Evolutionary conservation across 2,888 invertebrate species (phyloP).

Genomic region (Urechis unicinctus): DNA sequence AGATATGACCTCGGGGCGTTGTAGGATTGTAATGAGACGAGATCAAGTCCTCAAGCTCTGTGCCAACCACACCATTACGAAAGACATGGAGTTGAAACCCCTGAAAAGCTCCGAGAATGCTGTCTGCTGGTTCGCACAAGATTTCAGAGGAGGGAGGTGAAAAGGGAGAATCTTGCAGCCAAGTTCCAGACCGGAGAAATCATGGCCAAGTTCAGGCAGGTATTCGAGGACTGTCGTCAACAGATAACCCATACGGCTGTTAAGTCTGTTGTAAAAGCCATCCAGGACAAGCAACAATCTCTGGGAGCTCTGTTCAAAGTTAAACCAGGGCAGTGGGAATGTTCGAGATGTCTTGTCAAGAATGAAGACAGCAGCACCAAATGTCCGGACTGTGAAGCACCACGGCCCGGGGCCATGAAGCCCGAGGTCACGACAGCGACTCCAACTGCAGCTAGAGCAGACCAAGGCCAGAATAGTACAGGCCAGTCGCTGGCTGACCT

Average conservation of each 20-base stretch:
- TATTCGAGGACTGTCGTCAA: conserved; percentile 57
- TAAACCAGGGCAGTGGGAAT: conserved; percentile 55
- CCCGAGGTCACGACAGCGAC: too few relatives aligned
- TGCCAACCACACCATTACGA: conserved; percentile 77
- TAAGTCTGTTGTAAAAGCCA: too few relatives aligned
- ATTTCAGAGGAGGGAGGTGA: conserved; percentile 70
- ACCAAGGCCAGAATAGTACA: neutral
- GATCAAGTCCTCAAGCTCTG: conserved; percentile 86
- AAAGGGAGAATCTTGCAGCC: conserved; percentile 71
- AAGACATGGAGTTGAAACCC: conserved; percentile 68
- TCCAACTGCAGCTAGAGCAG: neutral
- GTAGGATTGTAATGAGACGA: conserved; percentile 80
- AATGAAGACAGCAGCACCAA: too few relatives aligned
- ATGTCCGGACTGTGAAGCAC: too few relatives aligned
- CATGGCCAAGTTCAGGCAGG: conserved; percentile 64
- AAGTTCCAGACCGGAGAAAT: conserved; percentile 74
- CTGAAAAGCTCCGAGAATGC: conserved; percentile 60
- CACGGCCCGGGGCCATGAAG: too few relatives aligned
- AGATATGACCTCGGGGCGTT: conserved; percentile 50
- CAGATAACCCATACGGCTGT: neutral
- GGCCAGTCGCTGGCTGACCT: conserved; percentile 41
- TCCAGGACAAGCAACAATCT: too few relatives aligned
- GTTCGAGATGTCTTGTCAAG: conserved; percentile 60
- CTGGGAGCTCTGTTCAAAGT: too few relatives aligned
- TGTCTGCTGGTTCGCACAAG: conserved; percentile 53